phyloP scores from a whole-genome alignment of 2,113 vertebrate genomes.

The Apeltes quadracus region DNA sequence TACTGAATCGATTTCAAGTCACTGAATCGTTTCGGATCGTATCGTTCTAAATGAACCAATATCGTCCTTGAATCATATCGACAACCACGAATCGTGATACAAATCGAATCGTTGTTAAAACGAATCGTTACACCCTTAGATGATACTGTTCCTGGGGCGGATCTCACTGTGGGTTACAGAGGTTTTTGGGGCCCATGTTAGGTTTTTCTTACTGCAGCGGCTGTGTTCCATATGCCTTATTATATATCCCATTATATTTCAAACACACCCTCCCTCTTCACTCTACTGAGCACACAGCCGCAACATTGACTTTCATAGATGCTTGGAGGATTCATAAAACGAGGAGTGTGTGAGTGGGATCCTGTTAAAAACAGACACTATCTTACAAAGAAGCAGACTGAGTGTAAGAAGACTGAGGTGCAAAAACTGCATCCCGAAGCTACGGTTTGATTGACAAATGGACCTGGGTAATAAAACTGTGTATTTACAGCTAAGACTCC shows the following conservation, averaged over 20 bases:
- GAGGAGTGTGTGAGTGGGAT: conserved; percentile 30
- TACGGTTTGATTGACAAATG: not conserved
- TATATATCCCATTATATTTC: conserved; percentile 60
- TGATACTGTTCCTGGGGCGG: conserved; percentile 32
- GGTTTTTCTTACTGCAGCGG: conserved; percentile 39
- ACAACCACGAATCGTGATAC: too few relatives aligned
- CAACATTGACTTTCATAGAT: conserved; percentile 50
- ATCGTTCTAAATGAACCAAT: too few relatives aligned
- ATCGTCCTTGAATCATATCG: too few relatives aligned
- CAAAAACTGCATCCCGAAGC: not conserved
- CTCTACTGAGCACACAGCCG: conserved; percentile 44
- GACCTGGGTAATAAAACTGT: not conserved
- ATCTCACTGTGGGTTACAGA: conserved; percentile 41
- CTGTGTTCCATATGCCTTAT: conserved; percentile 46
- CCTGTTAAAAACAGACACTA: conserved; percentile 33
- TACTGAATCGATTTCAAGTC: too few relatives aligned
- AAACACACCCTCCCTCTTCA: conserved; percentile 41
- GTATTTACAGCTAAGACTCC: not conserved
- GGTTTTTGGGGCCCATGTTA: conserved; percentile 29
- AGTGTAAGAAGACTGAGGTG: not conserved
- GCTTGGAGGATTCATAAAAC: conserved; percentile 36
- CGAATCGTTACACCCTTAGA: too few relatives aligned
- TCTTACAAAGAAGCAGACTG: not conserved
- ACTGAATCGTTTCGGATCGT: too few relatives aligned
- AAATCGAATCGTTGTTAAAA: too few relatives aligned